phyloP scores from a whole-genome alignment of 2,797 vertebrate species.

The Salarias fasciatus region DNA sequence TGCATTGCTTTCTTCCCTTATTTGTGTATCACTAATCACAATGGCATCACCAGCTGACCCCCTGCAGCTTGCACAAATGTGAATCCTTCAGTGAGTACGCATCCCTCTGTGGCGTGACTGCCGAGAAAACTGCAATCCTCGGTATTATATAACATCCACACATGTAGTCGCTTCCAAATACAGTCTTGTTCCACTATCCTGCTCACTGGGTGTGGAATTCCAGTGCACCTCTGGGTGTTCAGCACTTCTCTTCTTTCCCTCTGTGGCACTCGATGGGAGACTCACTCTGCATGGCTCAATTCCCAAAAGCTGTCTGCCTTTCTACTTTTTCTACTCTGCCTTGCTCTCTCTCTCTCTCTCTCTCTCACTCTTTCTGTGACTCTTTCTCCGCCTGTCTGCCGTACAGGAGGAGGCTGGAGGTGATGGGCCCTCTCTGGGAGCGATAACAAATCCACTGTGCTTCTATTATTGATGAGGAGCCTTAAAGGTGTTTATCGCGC shows the following conservation, averaged over 20 bases:
- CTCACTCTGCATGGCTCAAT: conserved; percentile 55
- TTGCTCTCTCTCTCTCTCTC: not conserved
- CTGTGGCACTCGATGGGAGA: conserved; percentile 42
- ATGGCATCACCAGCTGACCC: too few relatives aligned
- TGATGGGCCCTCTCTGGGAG: conserved; percentile 58
- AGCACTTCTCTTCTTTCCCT: conserved; percentile 54
- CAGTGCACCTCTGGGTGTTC: conserved; percentile 59
- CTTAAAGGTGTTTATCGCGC: conserved; percentile 67
- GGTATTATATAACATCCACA: conserved; percentile 30
- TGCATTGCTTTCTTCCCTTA: too few relatives aligned
- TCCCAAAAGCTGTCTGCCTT: conserved; percentile 50
- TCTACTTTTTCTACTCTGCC: conserved; percentile 6
- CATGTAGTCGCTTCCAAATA: conserved; percentile 37
- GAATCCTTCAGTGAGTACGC: too few relatives aligned
- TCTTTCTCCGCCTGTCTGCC: conserved; percentile 35
- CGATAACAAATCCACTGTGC: conserved; percentile 58
- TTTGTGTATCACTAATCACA: too few relatives aligned
- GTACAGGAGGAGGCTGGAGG: conserved; percentile 51
- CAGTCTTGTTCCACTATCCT: conserved; percentile 25
- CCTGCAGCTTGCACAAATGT: too few relatives aligned
- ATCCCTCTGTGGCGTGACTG: too few relatives aligned
- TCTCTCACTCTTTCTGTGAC: conserved; percentile 3
- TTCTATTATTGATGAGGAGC: conserved; percentile 74
- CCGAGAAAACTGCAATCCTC: not conserved
- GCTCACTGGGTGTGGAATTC: conserved; percentile 52